These are phyloP conservation scores for Thalassophryne amazonica DNA, from an alignment of 2,797 vertebrate species.

Conservation along the genomic window DNA sequence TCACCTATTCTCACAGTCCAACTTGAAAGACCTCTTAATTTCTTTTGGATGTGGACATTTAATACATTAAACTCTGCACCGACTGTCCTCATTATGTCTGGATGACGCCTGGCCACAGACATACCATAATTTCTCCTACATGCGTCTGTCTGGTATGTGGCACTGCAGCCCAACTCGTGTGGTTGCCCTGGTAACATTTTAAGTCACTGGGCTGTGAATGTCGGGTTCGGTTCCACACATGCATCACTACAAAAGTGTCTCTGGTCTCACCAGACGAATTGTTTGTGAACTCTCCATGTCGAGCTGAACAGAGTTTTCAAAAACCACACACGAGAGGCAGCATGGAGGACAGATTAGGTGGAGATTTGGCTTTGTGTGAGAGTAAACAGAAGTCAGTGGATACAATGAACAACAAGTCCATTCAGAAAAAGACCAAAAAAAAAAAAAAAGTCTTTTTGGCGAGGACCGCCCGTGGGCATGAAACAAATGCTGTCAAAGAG, in stretches of 20 bases:
- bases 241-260: conserved; percentile 26
- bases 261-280: conserved; percentile 21
- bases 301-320: conserved; percentile 32
- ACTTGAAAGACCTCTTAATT: conserved; percentile 31
- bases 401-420: conserved; percentile 77
- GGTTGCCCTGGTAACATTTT: conserved; percentile 70
- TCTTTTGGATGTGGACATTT: conserved; percentile 34
- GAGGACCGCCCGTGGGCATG: conserved; percentile 39
- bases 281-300: conserved; percentile 31
- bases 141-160: conserved; percentile 78
- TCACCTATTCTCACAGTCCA: conserved; percentile 30
- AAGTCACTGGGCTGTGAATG: conserved; percentile 76
- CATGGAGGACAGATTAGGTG: conserved; percentile 60
- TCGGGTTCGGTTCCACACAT: conserved; percentile 44
- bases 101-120: conserved; percentile 58
- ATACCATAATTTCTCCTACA: conserved; percentile 74
- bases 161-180: conserved; percentile 65
- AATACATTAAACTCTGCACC: conserved; percentile 51
- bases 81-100: conserved; percentile 47
- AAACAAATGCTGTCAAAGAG: conserved; percentile 64
- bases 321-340: conserved; percentile 58
- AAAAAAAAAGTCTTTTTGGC: conserved; percentile 27
- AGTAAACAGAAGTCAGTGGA: conserved; percentile 74
- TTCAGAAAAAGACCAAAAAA: conserved; percentile 58
- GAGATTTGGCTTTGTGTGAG: conserved; percentile 68